A percentile compares a stretch with the other conserved stretches of the same genome.
Evolutionary conservation across 2,888 invertebrate species (phyloP).

Genomic region (Aphodius granarius): DNA sequence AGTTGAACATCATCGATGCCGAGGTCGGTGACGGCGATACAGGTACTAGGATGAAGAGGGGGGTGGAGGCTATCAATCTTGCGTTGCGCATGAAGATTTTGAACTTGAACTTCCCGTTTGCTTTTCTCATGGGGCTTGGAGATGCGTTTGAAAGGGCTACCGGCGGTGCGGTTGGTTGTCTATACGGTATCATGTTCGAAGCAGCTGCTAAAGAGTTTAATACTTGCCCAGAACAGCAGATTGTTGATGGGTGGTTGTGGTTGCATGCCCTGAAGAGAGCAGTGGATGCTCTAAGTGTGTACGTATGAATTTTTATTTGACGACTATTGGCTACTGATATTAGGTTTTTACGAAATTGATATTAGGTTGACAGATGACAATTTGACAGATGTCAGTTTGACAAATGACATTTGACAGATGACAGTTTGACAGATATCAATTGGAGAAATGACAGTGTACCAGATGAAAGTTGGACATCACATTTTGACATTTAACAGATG

Average conservation of each 20-base stretch:
- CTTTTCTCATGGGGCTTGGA: conserved; percentile 51
- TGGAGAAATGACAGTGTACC: no score
- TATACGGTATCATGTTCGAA: conserved; percentile 76
- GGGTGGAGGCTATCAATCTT: conserved; percentile 43
- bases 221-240: conserved; percentile 41
- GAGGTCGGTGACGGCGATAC: conserved; percentile 77
- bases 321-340: not conserved
- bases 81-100: conserved; percentile 27
- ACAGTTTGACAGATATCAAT: no score
- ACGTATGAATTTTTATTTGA: conserved; percentile 26
- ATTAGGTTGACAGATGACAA: no score
- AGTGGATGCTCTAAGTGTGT: conserved; percentile 55
- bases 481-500: no score
- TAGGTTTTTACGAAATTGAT: no score
- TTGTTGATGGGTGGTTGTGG: conserved; percentile 51
- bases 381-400: no score
- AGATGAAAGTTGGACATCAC: no score
- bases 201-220: conserved; percentile 60
- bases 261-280: conserved; percentile 54
- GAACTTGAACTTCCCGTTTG: conserved; percentile 42
- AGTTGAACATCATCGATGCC: conserved; percentile 68
- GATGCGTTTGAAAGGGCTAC: conserved; percentile 69
- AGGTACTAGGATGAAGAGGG: conserved; percentile 55
- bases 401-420: no score
- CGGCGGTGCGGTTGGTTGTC: conserved; percentile 79